These are phyloP conservation scores for Forbesichthys agassizii DNA, from an alignment of 2,113 vertebrate species.

Conservation along the genomic window DNA sequence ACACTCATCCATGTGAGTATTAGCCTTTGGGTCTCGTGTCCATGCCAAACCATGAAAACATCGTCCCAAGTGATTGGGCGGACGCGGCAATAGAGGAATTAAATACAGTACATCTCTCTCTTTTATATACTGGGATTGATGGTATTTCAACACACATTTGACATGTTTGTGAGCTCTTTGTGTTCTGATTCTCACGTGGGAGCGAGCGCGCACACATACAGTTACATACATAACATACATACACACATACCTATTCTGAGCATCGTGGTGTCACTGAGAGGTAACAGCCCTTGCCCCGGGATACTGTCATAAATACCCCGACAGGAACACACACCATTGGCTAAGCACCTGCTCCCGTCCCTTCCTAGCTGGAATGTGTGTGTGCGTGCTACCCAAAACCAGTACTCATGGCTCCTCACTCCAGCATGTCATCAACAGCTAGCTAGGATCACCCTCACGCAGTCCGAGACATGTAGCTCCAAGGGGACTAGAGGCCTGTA, in stretches of 20 bases:
- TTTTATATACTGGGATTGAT: no score
- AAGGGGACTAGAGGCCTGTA: constrained; percentile 18
- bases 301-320: constrained; percentile 70
- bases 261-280: constrained; percentile 54
- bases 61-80: constrained; percentile 68
- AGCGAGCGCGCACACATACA: background rate
- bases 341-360: constrained; percentile 71
- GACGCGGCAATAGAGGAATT: constrained; percentile 49
- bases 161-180: background rate
- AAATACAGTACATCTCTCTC: constrained; percentile 39
- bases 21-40: constrained; percentile 4
- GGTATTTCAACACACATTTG: background rate
- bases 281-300: constrained; percentile 40
- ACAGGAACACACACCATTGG: constrained; percentile 41
- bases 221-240: background rate
- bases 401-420: constrained; percentile 29
- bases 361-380: constrained; percentile 50
- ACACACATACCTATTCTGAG: constrained; percentile 54
- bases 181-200: background rate
- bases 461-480: constrained; percentile 20
- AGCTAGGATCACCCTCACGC: constrained; percentile 28
- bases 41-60: constrained; percentile 61
- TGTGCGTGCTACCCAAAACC: constrained; percentile 8
- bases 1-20: background rate
- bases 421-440: constrained; percentile 50